Base-by-base conservation (phyloP, 2,888 invertebrate genomes). In the Drosophila helvetica region DNA sequence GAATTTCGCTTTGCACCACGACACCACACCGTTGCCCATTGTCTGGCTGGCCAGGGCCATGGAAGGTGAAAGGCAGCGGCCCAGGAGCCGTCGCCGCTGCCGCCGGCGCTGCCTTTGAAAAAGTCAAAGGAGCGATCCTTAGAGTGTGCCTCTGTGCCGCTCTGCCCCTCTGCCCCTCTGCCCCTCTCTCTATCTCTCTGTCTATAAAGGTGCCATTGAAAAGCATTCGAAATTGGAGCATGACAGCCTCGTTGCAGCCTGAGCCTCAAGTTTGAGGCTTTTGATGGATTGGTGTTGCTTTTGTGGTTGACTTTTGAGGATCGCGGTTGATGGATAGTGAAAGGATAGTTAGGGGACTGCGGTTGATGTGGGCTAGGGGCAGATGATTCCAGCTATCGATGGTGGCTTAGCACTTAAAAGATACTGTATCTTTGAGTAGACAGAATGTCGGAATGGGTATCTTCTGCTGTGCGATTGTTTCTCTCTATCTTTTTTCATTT, bases 181-280 rank as follows among this genome's bases (percentile, higher is more conserved):
- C 1, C 12, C n/a, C 19, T 12, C 12, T 22, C 19, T 6, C 19
- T 15, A 6, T 7, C 30, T 17, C 19, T 9, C 15, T n/a, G 30
- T 30, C 48, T 46, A 55, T 72, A 78, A 81, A 80, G 69, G 73
- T 82, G 82, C 61, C 80, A 75, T 67, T 85, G 82, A 85, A 85
- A 85, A 80, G 80, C 82, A 82, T 85, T 74, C 67, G 66, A 82
- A 85, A 82, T 85, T 82, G 74, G 81, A 81, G 75, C 85, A 82
- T 73, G 78, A 81, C 79, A 79, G 33, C 33, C 33, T 33, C 33
- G 33, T 33, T 33, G 33, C 33, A 33, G 12, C 1, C 4, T 12
- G 68, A 66, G 17, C 12, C 51, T 53, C 60, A 22, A 73, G 67
- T 74, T 75, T 60, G 45, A 22, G 59, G 8, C 62, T 43, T 50